Evolutionary conservation across 2,797 vertebrate genomes (phyloP).

Genomic region (Sebastes matsubarae): DNA sequence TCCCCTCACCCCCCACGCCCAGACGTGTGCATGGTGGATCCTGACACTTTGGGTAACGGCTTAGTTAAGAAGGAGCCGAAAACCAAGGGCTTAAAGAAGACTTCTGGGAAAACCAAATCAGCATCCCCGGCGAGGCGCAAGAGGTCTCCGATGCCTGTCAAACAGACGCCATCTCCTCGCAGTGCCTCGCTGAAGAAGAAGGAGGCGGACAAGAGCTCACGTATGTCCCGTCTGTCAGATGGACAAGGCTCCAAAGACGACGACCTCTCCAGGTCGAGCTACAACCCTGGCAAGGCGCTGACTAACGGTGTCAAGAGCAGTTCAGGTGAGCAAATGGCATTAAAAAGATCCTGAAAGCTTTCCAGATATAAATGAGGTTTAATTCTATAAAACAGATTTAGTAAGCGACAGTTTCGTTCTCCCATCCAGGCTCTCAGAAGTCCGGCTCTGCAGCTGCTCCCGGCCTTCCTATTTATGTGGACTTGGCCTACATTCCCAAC

Average conservation of each 20-base stretch:
- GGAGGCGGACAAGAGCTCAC: slow-evolving; percentile 86
- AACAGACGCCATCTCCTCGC: slow-evolving; percentile 85
- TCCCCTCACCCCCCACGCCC: slow-evolving; percentile 90
- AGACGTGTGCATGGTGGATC: slow-evolving; percentile 98
- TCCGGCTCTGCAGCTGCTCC: slow-evolving; percentile 78
- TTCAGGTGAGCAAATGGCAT: slow-evolving; percentile 75
- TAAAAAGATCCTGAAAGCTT: background rate
- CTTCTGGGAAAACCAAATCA: slow-evolving; percentile 89
- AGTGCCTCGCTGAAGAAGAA: slow-evolving; percentile 85
- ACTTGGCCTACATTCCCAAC: slow-evolving; percentile 98
- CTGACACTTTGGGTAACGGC: slow-evolving; percentile 86
- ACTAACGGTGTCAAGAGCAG: slow-evolving; percentile 88
- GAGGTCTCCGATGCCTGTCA: slow-evolving; percentile 88
- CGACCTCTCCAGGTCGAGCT: slow-evolving; percentile 86
- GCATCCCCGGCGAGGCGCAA: slow-evolving; percentile 91
- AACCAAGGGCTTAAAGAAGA: slow-evolving; percentile 87
- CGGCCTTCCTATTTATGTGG: slow-evolving; percentile 93
- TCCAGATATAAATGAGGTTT: background rate
- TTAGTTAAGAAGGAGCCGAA: slow-evolving; percentile 91
- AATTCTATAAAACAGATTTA: background rate
- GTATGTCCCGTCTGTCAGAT: slow-evolving; percentile 81
- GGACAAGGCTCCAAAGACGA: slow-evolving; percentile 88
- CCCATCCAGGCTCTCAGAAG: slow-evolving; percentile 81
- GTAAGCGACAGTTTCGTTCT: background rate
- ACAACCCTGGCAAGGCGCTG: slow-evolving; percentile 86